Percentiles rank a stretch among this genome's conserved stretches.
Conservation (phyloP, 2,797 vertebrate species). For the Cynodonichthys magdalenae region DNA sequence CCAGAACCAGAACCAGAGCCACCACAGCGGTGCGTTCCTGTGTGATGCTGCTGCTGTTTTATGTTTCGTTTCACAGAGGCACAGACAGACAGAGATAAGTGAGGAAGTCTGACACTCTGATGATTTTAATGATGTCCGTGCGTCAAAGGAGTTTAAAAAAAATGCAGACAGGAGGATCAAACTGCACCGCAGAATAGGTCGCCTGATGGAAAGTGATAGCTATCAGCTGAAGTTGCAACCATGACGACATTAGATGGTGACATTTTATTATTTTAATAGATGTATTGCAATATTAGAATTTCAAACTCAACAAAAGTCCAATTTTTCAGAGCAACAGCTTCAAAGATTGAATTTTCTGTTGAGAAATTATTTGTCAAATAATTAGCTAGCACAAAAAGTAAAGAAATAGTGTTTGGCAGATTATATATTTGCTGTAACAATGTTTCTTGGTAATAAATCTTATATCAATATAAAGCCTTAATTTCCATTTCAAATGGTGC, state of each 20-base stretch:
- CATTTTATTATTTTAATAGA: background rate
- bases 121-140: slow-evolving; percentile 22
- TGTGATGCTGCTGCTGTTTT: slow-evolving; percentile 8
- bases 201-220: background rate
- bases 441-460: too few species aligned
- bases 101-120: background rate
- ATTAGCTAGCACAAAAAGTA: too few species aligned
- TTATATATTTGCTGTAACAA: too few species aligned
- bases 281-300: background rate
- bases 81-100: background rate
- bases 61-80: slow-evolving; percentile 3
- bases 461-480: too few species aligned
- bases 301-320: background rate
- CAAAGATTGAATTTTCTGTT: too few species aligned
- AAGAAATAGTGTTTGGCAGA: too few species aligned
- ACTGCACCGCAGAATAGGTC: background rate
- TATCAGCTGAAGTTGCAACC: background rate
- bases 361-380: too few species aligned
- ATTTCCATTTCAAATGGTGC: too few species aligned
- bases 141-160: background rate
- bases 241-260: background rate
- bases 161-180: background rate
- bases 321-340: background rate
- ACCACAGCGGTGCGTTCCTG: slow-evolving; percentile 61
- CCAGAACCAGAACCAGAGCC: slow-evolving; percentile 57